phyloP scores from a whole-genome alignment of 2,888 invertebrate genomes.

The Drosophila neotestacea region DNA sequence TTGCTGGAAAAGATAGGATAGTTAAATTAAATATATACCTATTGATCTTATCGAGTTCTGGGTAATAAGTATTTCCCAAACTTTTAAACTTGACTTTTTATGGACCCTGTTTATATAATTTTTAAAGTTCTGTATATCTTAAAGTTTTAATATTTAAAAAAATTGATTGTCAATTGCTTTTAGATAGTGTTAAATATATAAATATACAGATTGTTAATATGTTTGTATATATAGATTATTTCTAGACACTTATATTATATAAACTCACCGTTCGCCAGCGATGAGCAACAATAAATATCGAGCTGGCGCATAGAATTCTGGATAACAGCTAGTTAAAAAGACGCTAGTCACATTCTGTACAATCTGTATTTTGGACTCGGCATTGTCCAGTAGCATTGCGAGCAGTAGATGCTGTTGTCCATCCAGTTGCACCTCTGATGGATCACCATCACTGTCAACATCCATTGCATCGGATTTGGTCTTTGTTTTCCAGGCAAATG shows the following conservation, averaged over 20 bases:
- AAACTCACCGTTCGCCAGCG: slow-evolving; percentile 91
- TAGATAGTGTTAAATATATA: too few species aligned
- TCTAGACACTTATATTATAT: background rate
- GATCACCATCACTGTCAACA: slow-evolving; percentile 51
- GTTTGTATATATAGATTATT: background rate
- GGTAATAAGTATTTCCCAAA: too few species aligned
- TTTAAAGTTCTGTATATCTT: too few species aligned
- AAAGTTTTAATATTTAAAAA: too few species aligned
- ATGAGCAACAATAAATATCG: slow-evolving; percentile 93
- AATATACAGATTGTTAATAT: too few species aligned
- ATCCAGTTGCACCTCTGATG: slow-evolving; percentile 77
- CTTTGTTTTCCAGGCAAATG: slow-evolving; percentile 86
- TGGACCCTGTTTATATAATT: too few species aligned
- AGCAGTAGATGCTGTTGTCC: slow-evolving; percentile 86
- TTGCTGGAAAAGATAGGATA: slow-evolving; percentile 67
- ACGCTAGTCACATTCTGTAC: slow-evolving; percentile 93
- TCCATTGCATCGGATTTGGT: slow-evolving; percentile 68
- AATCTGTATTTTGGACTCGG: slow-evolving; percentile 91
- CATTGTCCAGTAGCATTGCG: slow-evolving; percentile 90
- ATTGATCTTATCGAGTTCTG: too few species aligned
- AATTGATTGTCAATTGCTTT: too few species aligned
- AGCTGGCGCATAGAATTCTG: slow-evolving; percentile 92
- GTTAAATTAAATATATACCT: too few species aligned
- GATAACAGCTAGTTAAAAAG: slow-evolving; percentile 93
- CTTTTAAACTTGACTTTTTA: too few species aligned